phyloP scores from a whole-genome alignment of 2,113 vertebrate genomes.

The Chionodraco myersi region DNA sequence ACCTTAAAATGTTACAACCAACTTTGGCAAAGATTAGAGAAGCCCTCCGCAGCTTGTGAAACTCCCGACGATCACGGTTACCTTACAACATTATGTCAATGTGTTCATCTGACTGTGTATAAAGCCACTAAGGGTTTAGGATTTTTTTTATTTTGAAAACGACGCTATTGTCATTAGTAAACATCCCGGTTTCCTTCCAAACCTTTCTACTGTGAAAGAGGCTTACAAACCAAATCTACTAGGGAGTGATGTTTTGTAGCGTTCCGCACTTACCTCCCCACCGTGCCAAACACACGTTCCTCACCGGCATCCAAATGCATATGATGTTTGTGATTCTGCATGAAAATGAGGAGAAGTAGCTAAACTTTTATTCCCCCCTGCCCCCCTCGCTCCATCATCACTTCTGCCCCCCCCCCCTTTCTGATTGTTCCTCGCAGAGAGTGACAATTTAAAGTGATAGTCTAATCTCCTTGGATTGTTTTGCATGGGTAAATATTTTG shows the following conservation, averaged over 20 bases:
- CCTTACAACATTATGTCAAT: slow-evolving; percentile 43
- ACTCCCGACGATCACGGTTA: slow-evolving; percentile 24
- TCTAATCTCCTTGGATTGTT: slow-evolving; percentile 85
- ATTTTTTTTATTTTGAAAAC: slow-evolving; percentile 27
- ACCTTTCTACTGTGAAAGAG: slow-evolving; percentile 63
- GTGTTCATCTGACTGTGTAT: slow-evolving; percentile 31
- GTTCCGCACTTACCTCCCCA: slow-evolving; percentile 17
- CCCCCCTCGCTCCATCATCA: background rate
- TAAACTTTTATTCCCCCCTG: slow-evolving; percentile 32
- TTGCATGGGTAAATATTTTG: slow-evolving; percentile 88
- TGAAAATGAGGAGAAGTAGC: slow-evolving; percentile 47
- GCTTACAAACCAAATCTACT: slow-evolving; percentile 67
- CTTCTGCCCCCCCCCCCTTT: slow-evolving; percentile 11
- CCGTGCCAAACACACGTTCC: slow-evolving; percentile 45
- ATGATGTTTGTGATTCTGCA: slow-evolving; percentile 50
- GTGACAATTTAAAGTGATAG: slow-evolving; percentile 80
- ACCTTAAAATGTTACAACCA: background rate
- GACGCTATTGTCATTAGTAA: slow-evolving; percentile 65
- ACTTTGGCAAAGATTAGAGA: slow-evolving; percentile 11
- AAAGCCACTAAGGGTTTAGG: slow-evolving; percentile 34
- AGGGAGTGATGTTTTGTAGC: slow-evolving; percentile 60
- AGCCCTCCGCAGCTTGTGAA: slow-evolving; percentile 7
- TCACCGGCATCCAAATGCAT: slow-evolving; percentile 50
- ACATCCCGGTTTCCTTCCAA: slow-evolving; percentile 53
- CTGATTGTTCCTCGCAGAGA: slow-evolving; percentile 71